A percentile compares a stretch with the other conserved stretches of the same genome.
Conservation (phyloP, 2,113 vertebrate species). For the Gambusia holbrooki region DNA sequence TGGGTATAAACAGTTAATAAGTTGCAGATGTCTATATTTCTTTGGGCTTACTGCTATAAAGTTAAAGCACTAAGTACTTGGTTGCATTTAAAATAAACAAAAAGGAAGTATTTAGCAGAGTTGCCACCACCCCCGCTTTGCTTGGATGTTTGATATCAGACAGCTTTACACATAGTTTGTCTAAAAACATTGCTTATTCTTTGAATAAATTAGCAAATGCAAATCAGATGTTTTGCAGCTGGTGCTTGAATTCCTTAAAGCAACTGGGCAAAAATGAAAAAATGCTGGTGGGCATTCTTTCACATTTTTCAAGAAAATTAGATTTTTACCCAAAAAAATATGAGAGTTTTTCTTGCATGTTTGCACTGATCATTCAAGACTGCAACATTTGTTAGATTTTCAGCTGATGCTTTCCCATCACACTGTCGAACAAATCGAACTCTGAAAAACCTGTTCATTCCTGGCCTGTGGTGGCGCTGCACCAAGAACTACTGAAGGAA, state of each 20-base stretch:
- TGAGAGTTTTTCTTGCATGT: neutral
- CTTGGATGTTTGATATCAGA: neutral
- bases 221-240: slow-evolving; percentile 1
- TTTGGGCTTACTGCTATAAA: slow-evolving; percentile 21
- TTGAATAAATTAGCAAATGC: neutral
- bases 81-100: slow-evolving; percentile 22
- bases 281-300: neutral
- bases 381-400: too few relatives aligned
- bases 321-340: neutral
- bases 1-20: slow-evolving; percentile 40
- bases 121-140: neutral
- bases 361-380: neutral
- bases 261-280: neutral
- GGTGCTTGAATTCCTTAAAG: neutral
- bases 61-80: slow-evolving; percentile 20
- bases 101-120: slow-evolving; percentile 11
- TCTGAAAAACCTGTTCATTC: too few relatives aligned
- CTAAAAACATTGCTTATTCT: neutral
- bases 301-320: neutral
- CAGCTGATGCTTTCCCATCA: too few relatives aligned
- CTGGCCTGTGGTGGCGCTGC: too few relatives aligned
- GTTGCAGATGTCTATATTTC: slow-evolving; percentile 50
- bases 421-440: too few relatives aligned
- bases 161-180: neutral
- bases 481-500: too few relatives aligned